Evolutionary conservation across 2,888 invertebrate genomes (phyloP).

Genomic region (Brachypalpus laphriformis): DNA sequence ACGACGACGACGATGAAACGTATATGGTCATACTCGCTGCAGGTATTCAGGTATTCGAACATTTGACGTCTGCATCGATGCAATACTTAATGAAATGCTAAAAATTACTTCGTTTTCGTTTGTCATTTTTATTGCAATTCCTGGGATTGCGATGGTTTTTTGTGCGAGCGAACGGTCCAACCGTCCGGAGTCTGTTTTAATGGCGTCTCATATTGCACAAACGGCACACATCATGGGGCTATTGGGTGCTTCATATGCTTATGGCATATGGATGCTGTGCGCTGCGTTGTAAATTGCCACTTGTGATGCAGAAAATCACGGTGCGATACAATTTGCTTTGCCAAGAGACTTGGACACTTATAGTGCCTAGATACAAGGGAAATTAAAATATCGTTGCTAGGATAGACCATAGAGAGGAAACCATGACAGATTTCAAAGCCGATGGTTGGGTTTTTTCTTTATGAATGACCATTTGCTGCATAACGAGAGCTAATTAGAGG

Average conservation of each 20-base stretch:
- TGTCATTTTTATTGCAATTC: conserved; percentile 74
- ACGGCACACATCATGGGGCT: conserved; percentile 12
- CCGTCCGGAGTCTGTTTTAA: conserved; percentile 40
- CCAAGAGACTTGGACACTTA: not conserved
- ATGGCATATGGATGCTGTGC: conserved; percentile 19
- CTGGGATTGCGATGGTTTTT: conserved; percentile 68
- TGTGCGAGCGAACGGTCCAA: conserved; percentile 35
- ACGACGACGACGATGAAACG: conserved; percentile 28
- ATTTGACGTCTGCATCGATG: conserved; percentile 74
- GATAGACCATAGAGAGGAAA: not conserved
- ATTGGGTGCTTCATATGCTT: conserved; percentile 24
- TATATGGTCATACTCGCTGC: conserved; percentile 72
- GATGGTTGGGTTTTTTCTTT: not conserved
- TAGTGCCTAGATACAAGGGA: not conserved
- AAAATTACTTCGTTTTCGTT: conserved; percentile 74
- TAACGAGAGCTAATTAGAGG: not conserved
- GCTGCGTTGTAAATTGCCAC: conserved; percentile 12
- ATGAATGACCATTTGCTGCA: not conserved
- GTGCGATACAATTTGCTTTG: conserved; percentile 38
- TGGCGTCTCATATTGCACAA: conserved; percentile 74
- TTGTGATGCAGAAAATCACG: conserved; percentile 56
- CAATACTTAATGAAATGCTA: conserved; percentile 74
- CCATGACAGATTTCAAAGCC: not conserved
- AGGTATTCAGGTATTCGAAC: conserved; percentile 71
- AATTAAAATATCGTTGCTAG: not conserved